Base-by-base conservation (phyloP, 2,797 vertebrate species). In the Malurus leucopterus region DNA sequence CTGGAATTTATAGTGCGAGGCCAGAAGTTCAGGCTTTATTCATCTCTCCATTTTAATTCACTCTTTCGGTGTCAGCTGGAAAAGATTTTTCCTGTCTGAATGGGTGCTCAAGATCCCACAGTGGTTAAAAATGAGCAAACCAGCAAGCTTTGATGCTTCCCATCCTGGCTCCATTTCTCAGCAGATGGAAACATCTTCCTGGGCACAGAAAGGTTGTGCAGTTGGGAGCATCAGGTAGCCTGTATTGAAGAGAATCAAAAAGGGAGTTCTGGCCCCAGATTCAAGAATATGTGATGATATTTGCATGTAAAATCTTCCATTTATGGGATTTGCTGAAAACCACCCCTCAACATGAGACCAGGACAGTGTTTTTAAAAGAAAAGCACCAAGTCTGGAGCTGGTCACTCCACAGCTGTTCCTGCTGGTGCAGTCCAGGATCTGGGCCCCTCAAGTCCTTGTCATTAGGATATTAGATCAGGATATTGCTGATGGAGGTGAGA, bases 51-150 rank as follows among this genome's bases (percentile, higher is more conserved):
- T 40, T 51, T 65, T 74, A n/a, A 77, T 65, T 84, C 47, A 15
- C 6, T 44, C 62, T 53, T 57, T 74, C 8, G 46, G 0, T 0
- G 1, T 36, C 26, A 55, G 29, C 50, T 85, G 40, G 14, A 34
- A 46, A 59, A 27, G 32, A 54, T 21, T 6, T 58, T 47, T 51
- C 34, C 21, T 43, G 3, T 36, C 27, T 57, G 34, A 75, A 29
- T 50, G 67, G 26, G 9, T 64, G 58, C 53, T 57, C 15, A 21
- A 10, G 47, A 15, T 30, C 46, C 57, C 53, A 13, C 12, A 63
- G 29, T 44, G 19, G 54, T 11, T 55, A 24, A 30, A 74, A 36
- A 27, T 6, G 15, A 89, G 46, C 36, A 50, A 64, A 61, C 29
- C 68, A 69, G 6, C 18, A 3, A 21, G 17, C 12, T 53, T 26